Conservation (phyloP, 64 coral and sea anemone species). For the Astreopora myriophthalma region DNA sequence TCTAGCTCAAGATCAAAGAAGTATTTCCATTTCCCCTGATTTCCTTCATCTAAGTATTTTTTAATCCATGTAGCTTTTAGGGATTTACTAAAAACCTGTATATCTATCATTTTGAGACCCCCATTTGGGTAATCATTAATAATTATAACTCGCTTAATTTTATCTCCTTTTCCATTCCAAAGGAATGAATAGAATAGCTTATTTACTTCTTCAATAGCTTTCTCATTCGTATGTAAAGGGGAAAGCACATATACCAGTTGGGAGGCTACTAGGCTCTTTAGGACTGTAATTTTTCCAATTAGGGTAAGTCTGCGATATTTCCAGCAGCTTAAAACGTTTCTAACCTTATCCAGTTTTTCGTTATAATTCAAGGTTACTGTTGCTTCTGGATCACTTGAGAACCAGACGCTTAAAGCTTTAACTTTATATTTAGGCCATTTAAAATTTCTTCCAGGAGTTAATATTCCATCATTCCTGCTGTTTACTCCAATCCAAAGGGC, state of each 20-base stretch:
- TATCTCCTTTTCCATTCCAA: conserved; percentile 35
- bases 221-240: background rate
- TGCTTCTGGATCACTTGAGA: background rate
- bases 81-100: conserved; percentile 32
- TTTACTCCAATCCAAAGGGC: conserved; percentile 4
- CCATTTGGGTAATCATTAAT: background rate
- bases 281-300: conserved; percentile 4
- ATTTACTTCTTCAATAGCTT: conserved; percentile 5
- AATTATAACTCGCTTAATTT: conserved; percentile 2
- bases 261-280: conserved; percentile 4
- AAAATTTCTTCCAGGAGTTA: background rate
- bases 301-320: background rate
- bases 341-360: conserved; percentile 21
- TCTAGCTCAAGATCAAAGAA: conserved; percentile 66
- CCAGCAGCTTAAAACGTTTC: conserved; percentile 25
- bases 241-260: background rate
- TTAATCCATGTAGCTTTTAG: conserved; percentile 4
- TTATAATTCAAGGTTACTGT: background rate
- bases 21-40: conserved; percentile 66
- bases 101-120: conserved; percentile 33
- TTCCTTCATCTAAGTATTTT: conserved; percentile 22
- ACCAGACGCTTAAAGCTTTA: background rate
- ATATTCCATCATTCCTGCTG: background rate
- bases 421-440: background rate
- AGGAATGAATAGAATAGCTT: conserved; percentile 19